Evolutionary conservation across 1,140 invertebrate species (phyloP), one percentile per base, ranked within the genome.

Genomic region (Euwallacea similis): DNA sequence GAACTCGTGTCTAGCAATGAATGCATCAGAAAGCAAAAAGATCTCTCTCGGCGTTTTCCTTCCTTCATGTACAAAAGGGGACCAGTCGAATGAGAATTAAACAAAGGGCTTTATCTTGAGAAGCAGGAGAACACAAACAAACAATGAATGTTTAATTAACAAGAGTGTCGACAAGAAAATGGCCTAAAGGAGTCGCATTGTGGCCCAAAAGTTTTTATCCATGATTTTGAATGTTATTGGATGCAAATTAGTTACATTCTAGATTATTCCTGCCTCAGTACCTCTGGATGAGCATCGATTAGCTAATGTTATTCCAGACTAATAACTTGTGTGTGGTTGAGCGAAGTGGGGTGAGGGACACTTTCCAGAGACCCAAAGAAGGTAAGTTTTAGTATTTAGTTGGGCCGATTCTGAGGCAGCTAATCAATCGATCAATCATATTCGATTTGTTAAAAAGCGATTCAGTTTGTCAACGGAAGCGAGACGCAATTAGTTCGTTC

Each of bases 81-180:
- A 44, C 42, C 54, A 58, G 42, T 58, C 65, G 50, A 66, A 66
- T 66, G 47, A 66, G 63, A 66, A 42, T 42, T 55, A 67, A 67
- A 67, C 65, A 67, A 67, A 67, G 65, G 55, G 42, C 55, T 59
- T 67, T 67, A 67, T 67, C 65, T 67, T 58, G 42, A 67, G 55
- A 59, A 67, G 43, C 41, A 58, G 59, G 65, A 67, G 54, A 58
- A 67, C 62, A 33, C 62, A 65, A 54, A 42, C 65, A 66, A 66
- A 67, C 65, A 67, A 67, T 67, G 65, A 59, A 67, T 67, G 65
- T 67, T 59, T 67, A 67, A 67, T 67, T 67, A 67, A 67, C 65
- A 67, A 67, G 54, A 54, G 65, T 67, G 65, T 67, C 65, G 43
- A 67, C 65, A 67, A 44, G 65, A 59, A 59, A 67, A 67, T 46